Conservation (phyloP, 1,140 invertebrate species). For the Thereuonema tuberculata region DNA sequence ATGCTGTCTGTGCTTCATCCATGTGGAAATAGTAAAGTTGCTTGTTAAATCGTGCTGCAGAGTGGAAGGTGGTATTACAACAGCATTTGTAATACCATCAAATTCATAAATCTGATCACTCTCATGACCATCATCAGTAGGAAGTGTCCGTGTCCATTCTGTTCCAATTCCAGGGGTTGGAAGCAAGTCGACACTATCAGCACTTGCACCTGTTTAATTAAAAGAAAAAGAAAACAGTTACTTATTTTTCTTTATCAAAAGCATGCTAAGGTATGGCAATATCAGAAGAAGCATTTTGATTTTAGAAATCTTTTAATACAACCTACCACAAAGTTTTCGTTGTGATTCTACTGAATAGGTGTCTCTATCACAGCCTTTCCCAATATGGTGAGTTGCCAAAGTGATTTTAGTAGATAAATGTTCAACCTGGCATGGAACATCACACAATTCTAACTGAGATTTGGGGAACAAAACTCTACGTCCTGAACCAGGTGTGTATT, state of each 20-base stretch:
- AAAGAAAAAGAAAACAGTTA: slow-evolving; percentile 1
- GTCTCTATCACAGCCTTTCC: slow-evolving; percentile 77
- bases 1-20: slow-evolving; percentile 72
- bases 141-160: slow-evolving; percentile 73
- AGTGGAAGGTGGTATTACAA: slow-evolving; percentile 54
- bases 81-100: slow-evolving; percentile 71
- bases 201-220: slow-evolving; percentile 52
- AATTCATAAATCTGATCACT: slow-evolving; percentile 89
- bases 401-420: slow-evolving; percentile 48
- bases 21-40: slow-evolving; percentile 78
- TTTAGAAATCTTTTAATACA: too few species aligned
- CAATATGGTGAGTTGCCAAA: slow-evolving; percentile 66
- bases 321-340: slow-evolving; percentile 69
- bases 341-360: slow-evolving; percentile 78
- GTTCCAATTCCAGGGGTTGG: slow-evolving; percentile 60
- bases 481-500: slow-evolving; percentile 74
- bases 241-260: too few species aligned
- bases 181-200: slow-evolving; percentile 61
- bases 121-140: slow-evolving; percentile 75
- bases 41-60: slow-evolving; percentile 49
- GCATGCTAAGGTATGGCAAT: too few species aligned
- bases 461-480: slow-evolving; percentile 65
- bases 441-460: slow-evolving; percentile 73
- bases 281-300: too few species aligned
- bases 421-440: slow-evolving; percentile 53